These are phyloP conservation scores for Cotesia typhae DNA, from an alignment of 1,140 invertebrate genomes.

Conservation along the genomic window DNA sequence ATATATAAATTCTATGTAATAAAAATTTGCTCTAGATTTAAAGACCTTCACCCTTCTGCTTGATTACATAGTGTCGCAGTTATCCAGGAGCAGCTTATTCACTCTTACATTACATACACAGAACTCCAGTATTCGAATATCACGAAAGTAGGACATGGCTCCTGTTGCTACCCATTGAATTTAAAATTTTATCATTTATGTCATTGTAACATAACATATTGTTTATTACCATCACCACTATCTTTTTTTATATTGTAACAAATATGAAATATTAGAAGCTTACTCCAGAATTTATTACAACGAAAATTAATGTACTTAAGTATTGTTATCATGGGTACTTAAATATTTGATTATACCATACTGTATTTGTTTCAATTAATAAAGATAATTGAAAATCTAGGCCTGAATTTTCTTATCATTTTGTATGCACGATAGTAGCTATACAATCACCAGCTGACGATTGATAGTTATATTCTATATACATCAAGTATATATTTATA, in stretches of 20 bases:
- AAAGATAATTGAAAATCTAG: background rate
- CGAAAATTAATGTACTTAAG: too few relatives aligned
- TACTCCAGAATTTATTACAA: too few relatives aligned
- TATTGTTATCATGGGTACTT: too few relatives aligned
- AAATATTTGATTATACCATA: too few relatives aligned
- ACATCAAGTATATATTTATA: background rate
- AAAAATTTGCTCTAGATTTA: constrained; percentile 4
- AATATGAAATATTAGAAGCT: too few relatives aligned
- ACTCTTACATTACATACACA: constrained; percentile 4
- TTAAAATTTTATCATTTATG: background rate
- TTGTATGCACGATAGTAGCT: constrained; percentile 5
- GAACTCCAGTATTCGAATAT: constrained; percentile 9
- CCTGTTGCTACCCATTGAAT: constrained; percentile 11
- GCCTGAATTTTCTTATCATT: background rate
- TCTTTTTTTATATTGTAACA: too few relatives aligned
- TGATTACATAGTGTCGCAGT: background rate
- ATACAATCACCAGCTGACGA: constrained; percentile 2
- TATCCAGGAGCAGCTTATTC: background rate
- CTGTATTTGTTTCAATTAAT: background rate
- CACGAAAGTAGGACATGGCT: constrained; percentile 12
- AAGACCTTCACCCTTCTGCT: constrained; percentile 12
- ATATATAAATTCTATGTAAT: background rate
- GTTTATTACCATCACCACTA: too few relatives aligned
- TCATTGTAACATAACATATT: too few relatives aligned
- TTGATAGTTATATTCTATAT: background rate